phyloP scores from a whole-genome alignment of 2,113 vertebrate species.

The Lepidothrix coronata region DNA sequence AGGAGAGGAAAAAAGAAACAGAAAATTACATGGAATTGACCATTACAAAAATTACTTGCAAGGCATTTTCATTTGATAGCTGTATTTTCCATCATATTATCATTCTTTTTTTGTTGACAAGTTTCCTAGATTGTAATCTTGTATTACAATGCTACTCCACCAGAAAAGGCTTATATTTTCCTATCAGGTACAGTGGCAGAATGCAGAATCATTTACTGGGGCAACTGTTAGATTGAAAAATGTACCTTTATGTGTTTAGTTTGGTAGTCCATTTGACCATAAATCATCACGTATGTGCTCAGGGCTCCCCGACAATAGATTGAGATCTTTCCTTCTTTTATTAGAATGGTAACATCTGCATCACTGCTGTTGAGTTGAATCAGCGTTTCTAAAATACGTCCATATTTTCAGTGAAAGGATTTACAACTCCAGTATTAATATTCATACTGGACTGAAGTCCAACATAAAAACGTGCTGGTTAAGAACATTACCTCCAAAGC shows the following conservation, averaged over 20 bases:
- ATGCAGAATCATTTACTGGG: slow-evolving; percentile 39
- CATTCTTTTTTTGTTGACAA: slow-evolving; percentile 65
- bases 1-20: not conserved
- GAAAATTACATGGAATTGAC: slow-evolving; percentile 57
- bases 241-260: slow-evolving; percentile 54
- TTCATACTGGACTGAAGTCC: slow-evolving; percentile 38
- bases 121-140: slow-evolving; percentile 74
- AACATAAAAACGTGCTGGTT: not conserved
- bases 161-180: slow-evolving; percentile 63
- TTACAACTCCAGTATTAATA: slow-evolving; percentile 54
- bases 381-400: slow-evolving; percentile 42
- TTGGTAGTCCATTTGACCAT: slow-evolving; percentile 41
- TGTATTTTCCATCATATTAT: slow-evolving; percentile 57
- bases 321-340: slow-evolving; percentile 61
- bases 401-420: not conserved
- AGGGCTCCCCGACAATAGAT: slow-evolving; percentile 42
- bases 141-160: slow-evolving; percentile 59
- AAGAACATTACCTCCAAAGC: not conserved
- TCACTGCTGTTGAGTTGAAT: slow-evolving; percentile 50
- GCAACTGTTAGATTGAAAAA: slow-evolving; percentile 59
- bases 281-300: slow-evolving; percentile 52
- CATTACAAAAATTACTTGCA: slow-evolving; percentile 63
- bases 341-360: slow-evolving; percentile 49
- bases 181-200: not conserved
- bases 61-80: slow-evolving; percentile 65